Percentiles rank a stretch among this genome's conserved stretches.
These are phyloP conservation scores for Chrysemys picta DNA, from an alignment of 2,113 vertebrate genomes.

Conservation along the genomic window DNA sequence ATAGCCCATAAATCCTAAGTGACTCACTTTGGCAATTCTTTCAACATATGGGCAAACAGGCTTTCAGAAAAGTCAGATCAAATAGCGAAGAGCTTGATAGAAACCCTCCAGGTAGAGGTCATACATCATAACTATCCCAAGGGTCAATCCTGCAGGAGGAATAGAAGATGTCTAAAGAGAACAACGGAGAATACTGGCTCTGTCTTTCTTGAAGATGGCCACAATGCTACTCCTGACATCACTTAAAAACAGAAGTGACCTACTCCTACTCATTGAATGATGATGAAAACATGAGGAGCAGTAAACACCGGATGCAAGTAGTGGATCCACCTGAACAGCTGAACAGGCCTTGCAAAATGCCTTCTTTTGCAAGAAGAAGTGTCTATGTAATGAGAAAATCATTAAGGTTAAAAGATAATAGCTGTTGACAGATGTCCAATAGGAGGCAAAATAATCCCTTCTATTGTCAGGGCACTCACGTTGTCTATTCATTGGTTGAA, in stretches of 20 bases:
- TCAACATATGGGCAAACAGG: constrained; percentile 13
- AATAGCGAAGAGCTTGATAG: constrained; percentile 5
- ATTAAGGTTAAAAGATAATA: neutral
- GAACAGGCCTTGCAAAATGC: fast-evolving
- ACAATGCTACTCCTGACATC: neutral
- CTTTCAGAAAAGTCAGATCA: neutral
- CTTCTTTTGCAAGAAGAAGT: fast-evolving
- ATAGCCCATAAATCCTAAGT: constrained; percentile 34
- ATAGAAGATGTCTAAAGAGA: constrained; percentile 25
- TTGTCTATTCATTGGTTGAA: constrained; percentile 7
- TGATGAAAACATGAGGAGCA: neutral
- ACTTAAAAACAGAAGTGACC: constrained; percentile 1
- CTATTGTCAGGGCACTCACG: neutral
- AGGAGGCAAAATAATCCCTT: neutral
- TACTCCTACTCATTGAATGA: constrained; percentile 25
- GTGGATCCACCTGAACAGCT: neutral
- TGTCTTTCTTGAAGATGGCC: neutral
- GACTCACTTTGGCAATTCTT: constrained; percentile 44
- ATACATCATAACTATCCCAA: neutral
- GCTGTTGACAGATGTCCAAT: neutral
- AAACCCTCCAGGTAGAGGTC: neutral
- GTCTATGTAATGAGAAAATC: fast-evolving
- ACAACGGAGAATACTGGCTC: constrained; percentile 12
- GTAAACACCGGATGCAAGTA: neutral
- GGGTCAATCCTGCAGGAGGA: neutral